Conservation (phyloP, 2,888 invertebrate genomes). For the Timema podura region DNA sequence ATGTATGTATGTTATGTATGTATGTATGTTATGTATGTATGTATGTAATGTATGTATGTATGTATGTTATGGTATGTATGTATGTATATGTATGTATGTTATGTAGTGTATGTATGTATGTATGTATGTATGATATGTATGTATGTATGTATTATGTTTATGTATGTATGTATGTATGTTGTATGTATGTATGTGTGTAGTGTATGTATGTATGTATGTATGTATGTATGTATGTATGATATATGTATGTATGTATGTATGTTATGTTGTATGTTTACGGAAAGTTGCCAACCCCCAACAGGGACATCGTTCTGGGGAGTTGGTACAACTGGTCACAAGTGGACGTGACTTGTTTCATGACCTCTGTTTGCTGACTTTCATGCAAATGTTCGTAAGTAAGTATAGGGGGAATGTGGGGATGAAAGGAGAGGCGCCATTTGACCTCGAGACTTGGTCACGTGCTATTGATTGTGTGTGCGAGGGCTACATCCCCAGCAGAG, state of each 20-base stretch:
- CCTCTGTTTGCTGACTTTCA: too few relatives aligned
- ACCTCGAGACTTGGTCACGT: too few relatives aligned
- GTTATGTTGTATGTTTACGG: too few relatives aligned
- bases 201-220: background rate
- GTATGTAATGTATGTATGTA: background rate
- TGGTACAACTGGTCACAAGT: too few relatives aligned
- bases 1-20: constrained; percentile 4
- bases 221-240: background rate
- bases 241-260: background rate
- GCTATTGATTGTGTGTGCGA: too few relatives aligned
- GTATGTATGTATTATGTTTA: background rate
- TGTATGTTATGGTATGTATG: background rate
- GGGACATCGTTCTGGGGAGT: too few relatives aligned
- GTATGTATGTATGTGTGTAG: background rate
- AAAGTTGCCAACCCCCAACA: too few relatives aligned
- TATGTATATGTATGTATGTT: background rate
- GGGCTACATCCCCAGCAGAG: too few relatives aligned
- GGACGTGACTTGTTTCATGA: too few relatives aligned
- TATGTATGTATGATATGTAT: background rate
- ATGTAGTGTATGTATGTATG: background rate
- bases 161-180: constrained; percentile 10
- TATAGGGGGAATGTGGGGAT: too few relatives aligned
- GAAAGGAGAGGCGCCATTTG: too few relatives aligned
- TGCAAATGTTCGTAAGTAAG: too few relatives aligned
- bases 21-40: constrained; percentile 1